Conservation (phyloP, 2,888 invertebrate species). For the Heliconius sara region DNA sequence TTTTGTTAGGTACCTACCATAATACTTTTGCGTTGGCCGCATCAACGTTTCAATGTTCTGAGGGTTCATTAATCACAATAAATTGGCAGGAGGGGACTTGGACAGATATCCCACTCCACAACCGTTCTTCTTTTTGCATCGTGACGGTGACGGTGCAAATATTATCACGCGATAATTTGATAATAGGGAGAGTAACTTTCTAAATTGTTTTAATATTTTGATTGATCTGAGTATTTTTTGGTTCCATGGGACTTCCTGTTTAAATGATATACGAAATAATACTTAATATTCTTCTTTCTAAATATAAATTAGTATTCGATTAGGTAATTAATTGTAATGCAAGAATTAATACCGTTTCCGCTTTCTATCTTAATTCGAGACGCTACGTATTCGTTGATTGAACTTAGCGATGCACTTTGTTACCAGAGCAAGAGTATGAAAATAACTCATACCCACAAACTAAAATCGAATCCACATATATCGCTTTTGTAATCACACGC, state of each 20-base stretch:
- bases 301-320: background rate
- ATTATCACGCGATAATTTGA: slow-evolving; percentile 59
- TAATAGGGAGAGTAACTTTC: slow-evolving; percentile 42
- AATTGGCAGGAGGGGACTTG: slow-evolving; percentile 77
- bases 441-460: background rate
- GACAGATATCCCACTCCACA: slow-evolving; percentile 56
- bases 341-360: too few species aligned
- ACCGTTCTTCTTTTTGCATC: slow-evolving; percentile 57
- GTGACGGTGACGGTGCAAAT: slow-evolving; percentile 47
- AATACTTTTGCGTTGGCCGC: slow-evolving; percentile 76
- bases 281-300: background rate
- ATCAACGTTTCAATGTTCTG: slow-evolving; percentile 82
- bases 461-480: background rate
- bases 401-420: too few species aligned
- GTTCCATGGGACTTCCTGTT: background rate
- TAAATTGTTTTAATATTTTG: slow-evolving; percentile 38
- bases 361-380: too few species aligned
- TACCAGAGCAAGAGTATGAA: background rate
- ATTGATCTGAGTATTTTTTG: slow-evolving; percentile 19
- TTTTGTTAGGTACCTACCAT: slow-evolving; percentile 62
- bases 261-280: background rate
- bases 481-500: background rate
- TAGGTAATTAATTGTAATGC: too few species aligned
- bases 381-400: background rate
- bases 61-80: slow-evolving; percentile 81